Evolutionary conservation across 2,797 vertebrate species (phyloP), one percentile per base, ranked within the genome.

Genomic region (Schizopygopsis malacanthus): DNA sequence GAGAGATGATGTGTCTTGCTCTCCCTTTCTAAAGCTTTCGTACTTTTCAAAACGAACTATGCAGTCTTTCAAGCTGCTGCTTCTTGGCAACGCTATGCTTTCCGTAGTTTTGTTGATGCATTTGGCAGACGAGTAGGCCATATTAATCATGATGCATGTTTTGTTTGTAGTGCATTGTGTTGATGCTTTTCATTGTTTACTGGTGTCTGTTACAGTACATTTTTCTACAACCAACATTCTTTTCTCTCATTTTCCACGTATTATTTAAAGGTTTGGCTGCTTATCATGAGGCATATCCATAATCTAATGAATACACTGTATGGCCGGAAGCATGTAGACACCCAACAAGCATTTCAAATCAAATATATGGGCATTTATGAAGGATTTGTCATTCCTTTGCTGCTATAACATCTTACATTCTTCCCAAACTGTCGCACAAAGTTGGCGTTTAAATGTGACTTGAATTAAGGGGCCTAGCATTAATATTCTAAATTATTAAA

Each of bases 41-140:
- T 45, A 76, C 78, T 75, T 81, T 81, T 82, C 71, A 56, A 82
- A 82, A 86, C 61, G 69, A 86, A 77, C 59, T 77, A 81, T 86
- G 63, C 79, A 67, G 56, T 86, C 59, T 50, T 85, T 72, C 10
- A 86, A 56, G 77, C 69, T 61, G 50, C 41, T 75, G 72, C 56
- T 63, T 65, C 18, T 77, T 69, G 56, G 75, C 72, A 37, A 63
- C 50, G 37, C 70, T 28, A 59, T 76, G 52, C 37, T 67, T 69
- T 47, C 15, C 15, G 11, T 43, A 78, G 69, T 59, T 70, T 78
- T 47, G 59, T 61, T 50, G 7, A 65, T 83, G 71, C 71, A 65
- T 83, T 61, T 83, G 81, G 80, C 37, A 69, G 39, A 22, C n/a
- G 61, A 61, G 41, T 67, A 73, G 67, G 50, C 56, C 56, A 39